These are phyloP conservation scores for Otolemur garnettii DNA, from an alignment of 2,113 vertebrate species.

Conservation along the genomic window DNA sequence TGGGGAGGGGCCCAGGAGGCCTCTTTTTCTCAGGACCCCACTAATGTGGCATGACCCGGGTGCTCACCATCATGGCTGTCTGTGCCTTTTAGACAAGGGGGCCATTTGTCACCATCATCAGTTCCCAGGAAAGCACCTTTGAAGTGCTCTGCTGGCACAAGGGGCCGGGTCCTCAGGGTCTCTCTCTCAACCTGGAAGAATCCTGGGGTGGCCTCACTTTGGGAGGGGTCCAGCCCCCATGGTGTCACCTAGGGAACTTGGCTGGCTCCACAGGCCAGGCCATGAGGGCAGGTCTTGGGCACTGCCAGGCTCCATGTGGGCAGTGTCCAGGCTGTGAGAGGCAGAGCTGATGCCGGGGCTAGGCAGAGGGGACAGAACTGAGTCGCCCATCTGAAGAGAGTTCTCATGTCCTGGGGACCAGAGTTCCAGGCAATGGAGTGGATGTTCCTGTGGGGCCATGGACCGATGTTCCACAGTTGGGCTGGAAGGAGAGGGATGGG, in stretches of 20 bases:
- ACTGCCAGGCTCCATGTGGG: background rate
- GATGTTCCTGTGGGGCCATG: background rate
- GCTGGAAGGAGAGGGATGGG: no score
- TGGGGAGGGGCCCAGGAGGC: rapidly evolving
- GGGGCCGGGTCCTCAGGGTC: background rate
- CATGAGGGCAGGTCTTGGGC: rapidly evolving
- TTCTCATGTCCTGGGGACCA: background rate
- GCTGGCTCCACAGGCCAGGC: background rate
- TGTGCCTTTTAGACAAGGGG: background rate
- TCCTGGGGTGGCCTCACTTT: background rate
- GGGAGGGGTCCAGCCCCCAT: background rate
- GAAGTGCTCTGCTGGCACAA: rapidly evolving
- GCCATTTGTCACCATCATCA: constrained; percentile 47
- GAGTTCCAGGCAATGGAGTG: rapidly evolving
- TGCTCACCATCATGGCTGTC: background rate
- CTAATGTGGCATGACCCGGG: constrained; percentile 24
- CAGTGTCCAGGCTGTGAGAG: background rate
- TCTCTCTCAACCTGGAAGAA: background rate
- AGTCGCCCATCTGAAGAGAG: rapidly evolving
- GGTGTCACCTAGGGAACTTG: background rate
- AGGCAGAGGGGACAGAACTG: rapidly evolving
- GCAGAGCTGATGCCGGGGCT: rapidly evolving
- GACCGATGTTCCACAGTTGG: background rate
- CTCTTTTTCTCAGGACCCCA: constrained; percentile 69
- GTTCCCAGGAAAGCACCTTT: background rate